Percentiles rank a stretch among this genome's conserved stretches.
These are phyloP conservation scores for Scaptomyza hsui DNA, from an alignment of 1,140 invertebrate genomes.

Conservation along the genomic window DNA sequence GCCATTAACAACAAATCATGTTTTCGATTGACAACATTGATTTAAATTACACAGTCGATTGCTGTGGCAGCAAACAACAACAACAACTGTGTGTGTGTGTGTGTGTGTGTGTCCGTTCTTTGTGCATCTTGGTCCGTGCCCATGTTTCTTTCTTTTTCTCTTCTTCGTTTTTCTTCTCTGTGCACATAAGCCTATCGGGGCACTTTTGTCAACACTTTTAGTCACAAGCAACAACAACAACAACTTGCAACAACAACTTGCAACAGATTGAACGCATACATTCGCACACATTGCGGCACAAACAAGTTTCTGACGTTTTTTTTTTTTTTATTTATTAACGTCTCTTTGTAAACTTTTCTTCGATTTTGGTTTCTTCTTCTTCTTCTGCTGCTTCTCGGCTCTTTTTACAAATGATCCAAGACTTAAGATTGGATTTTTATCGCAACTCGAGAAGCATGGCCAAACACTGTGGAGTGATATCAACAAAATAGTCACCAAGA, in stretches of 20 bases:
- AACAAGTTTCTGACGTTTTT: slow-evolving; percentile 72
- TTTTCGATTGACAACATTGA: slow-evolving; percentile 84
- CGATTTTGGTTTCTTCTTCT: slow-evolving; percentile 26
- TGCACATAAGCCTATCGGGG: slow-evolving; percentile 66
- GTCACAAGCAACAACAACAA: slow-evolving; percentile 60
- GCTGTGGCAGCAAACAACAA: slow-evolving; percentile 57
- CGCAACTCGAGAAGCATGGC: slow-evolving; percentile 20
- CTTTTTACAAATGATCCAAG: slow-evolving; percentile 74
- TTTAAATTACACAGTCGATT: slow-evolving; percentile 83
- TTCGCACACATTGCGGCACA: slow-evolving; percentile 46
- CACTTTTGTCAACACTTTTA: slow-evolving; percentile 82
- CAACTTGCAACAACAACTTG: slow-evolving; percentile 12
- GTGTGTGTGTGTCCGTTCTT: slow-evolving; percentile 39
- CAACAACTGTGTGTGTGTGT: slow-evolving; percentile 52
- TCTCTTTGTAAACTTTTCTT: slow-evolving; percentile 63
- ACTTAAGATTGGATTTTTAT: slow-evolving; percentile 76
- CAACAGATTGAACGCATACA: slow-evolving; percentile 37
- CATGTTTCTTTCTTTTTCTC: slow-evolving; percentile 20
- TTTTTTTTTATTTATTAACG: slow-evolving; percentile 75
- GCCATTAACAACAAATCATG: slow-evolving; percentile 83
- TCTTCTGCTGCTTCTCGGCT: not conserved
- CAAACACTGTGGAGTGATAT: slow-evolving; percentile 59
- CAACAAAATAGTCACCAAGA: slow-evolving; percentile 22
- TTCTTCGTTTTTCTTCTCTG: slow-evolving; percentile 6
- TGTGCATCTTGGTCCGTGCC: slow-evolving; percentile 47